These are phyloP conservation scores for Temnothorax rugatulus DNA, from an alignment of 2,888 invertebrate species.

Conservation along the genomic window DNA sequence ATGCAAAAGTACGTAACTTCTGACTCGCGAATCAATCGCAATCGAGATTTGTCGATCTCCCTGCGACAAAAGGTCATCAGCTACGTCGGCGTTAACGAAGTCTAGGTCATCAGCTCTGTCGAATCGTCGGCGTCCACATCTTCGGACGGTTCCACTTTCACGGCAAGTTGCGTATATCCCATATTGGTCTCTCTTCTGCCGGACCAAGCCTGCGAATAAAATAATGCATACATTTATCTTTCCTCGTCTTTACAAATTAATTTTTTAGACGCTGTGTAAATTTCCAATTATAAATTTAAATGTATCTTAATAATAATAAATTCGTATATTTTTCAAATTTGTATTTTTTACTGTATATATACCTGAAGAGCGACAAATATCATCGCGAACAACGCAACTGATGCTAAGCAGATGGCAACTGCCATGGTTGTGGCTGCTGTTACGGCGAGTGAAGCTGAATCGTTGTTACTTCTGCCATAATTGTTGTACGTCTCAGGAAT, in stretches of 20 bases:
- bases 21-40: constrained; percentile 59
- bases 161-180: constrained; percentile 83
- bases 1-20: constrained; percentile 36
- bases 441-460: constrained; percentile 86
- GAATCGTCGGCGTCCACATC: constrained; percentile 83
- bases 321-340: background rate
- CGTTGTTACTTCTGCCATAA: constrained; percentile 72
- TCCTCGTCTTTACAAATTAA: background rate
- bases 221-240: background rate
- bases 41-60: constrained; percentile 63
- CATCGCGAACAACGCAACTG: constrained; percentile 90
- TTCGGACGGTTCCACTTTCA: constrained; percentile 82
- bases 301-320: background rate
- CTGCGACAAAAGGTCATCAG: constrained; percentile 68
- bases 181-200: constrained; percentile 81
- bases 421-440: constrained; percentile 90
- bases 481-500: constrained; percentile 73
- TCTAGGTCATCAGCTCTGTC: constrained; percentile 84
- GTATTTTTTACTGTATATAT: constrained; percentile 59
- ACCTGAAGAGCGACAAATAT: constrained; percentile 93
- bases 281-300: background rate
- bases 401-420: constrained; percentile 90
- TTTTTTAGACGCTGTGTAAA: background rate
- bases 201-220: constrained; percentile 79
- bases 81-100: constrained; percentile 42